Evolutionary conservation across 2,113 vertebrate species (phyloP), one percentile per base, ranked within the genome.

Genomic region (Paralichthys olivaceus): DNA sequence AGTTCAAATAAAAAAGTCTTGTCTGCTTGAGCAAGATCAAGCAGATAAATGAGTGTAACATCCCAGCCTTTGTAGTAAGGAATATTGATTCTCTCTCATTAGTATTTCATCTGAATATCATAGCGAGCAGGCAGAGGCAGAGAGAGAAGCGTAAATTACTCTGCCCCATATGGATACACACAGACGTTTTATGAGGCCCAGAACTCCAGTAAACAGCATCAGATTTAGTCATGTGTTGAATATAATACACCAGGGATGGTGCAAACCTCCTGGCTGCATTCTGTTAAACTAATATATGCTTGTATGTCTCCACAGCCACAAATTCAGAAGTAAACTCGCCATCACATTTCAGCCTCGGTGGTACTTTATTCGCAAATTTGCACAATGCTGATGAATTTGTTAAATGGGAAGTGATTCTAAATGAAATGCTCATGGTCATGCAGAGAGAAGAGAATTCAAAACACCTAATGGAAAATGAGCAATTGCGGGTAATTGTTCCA

Each of bases 171-270:
- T 75, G 32, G 45, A 66, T 14, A 25, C 43, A 49, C 19, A 60
- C 26, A 7, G 0, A 37, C 13, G 11, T 53, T 82, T 83, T 62
- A 83, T 60, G 29, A 72, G 55, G 65, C 68, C 20, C 60, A 58
- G 11, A 68, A 37, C 57, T 62, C 65, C 60, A 55, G 49, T 73
- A 67, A 85, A 63, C 78, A 72, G 34, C 32, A 12, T 55, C 47
- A 65, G 20, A 77, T 80, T 77, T 55, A 75, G 49, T 34, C 72
- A 49, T 61, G 26, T 75, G 15, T 49, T 43, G n/a, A 59, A 73
- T 54, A 58, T 14, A 81, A 64, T 26, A 54, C 51, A 61, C 28
- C 47, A 67, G 79, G 62, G 60, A 81, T 4, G 0, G 43, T 28
- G 22, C 14, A 9, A 62, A 32, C 32, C 51, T 64, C 49, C 53